Conservation (phyloP, 37 sponge, comb jelly and placozoan species). For the Halichondria panicea region DNA sequence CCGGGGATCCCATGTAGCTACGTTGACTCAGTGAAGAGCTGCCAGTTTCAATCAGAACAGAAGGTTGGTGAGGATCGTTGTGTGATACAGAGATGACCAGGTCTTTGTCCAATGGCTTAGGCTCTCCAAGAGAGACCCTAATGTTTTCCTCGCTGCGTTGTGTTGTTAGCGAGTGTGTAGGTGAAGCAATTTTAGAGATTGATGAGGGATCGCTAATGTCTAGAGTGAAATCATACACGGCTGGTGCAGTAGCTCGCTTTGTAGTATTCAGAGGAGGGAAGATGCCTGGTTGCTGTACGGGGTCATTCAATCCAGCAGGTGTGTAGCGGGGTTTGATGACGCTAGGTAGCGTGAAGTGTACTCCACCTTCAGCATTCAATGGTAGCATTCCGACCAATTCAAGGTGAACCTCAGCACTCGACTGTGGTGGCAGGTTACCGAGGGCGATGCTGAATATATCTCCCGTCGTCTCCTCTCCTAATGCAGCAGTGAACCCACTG, state of each 20-base stretch:
- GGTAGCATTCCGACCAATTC: slow-evolving; percentile 64
- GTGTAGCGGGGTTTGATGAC: slow-evolving; percentile 64
- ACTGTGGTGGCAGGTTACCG: slow-evolving; percentile 74
- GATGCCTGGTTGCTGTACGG: background rate
- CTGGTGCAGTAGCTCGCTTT: slow-evolving; percentile 12
- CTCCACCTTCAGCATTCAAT: slow-evolving; percentile 45
- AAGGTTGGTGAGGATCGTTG: slow-evolving; percentile 55
- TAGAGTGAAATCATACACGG: slow-evolving; percentile 40
- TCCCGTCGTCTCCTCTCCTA: slow-evolving; percentile 66
- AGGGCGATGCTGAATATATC: slow-evolving; percentile 81
- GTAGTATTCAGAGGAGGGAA: background rate
- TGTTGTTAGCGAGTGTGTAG: slow-evolving; percentile 43
- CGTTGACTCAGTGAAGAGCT: background rate
- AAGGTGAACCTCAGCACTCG: slow-evolving; percentile 58
- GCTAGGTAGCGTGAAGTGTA: slow-evolving; percentile 58
- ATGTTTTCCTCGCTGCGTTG: background rate
- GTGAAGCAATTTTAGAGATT: slow-evolving; percentile 49
- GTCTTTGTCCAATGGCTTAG: slow-evolving; percentile 42
- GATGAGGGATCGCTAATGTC: background rate
- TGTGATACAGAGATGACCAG: slow-evolving; percentile 51
- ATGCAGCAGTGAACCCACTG: slow-evolving; percentile 69
- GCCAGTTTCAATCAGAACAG: slow-evolving; percentile 50
- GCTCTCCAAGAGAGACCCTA: background rate
- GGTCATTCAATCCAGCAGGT: slow-evolving; percentile 24
- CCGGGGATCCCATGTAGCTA: slow-evolving; percentile 39